Conservation (phyloP, 2,888 invertebrate species). For the Pristionchus fissidentatus region DNA sequence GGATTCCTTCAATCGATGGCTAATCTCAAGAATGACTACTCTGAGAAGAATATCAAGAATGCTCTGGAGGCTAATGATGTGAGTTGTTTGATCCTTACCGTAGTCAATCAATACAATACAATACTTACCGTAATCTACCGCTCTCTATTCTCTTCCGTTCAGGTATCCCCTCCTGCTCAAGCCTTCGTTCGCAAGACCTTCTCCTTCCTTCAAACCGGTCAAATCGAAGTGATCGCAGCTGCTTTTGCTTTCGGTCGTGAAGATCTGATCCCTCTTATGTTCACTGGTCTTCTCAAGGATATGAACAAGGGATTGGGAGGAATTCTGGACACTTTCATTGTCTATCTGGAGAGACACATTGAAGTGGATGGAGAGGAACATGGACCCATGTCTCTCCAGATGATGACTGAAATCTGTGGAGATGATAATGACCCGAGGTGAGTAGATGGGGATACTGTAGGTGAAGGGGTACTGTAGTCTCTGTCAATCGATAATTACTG, state of each 20-base stretch:
- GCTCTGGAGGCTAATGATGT: neutral
- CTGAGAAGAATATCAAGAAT: neutral
- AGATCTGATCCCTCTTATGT: conserved; percentile 53
- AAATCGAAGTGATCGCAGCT: conserved; percentile 44
- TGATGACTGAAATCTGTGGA: conserved; percentile 52
- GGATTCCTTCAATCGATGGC: neutral
- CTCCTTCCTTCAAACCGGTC: conserved; percentile 45
- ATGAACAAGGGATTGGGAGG: conserved; percentile 52
- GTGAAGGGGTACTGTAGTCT: neutral
- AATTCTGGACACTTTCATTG: conserved; percentile 50
- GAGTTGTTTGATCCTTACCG: too few relatives aligned
- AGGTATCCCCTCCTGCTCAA: conserved; percentile 48
- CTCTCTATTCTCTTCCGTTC: neutral
- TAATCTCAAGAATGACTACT: neutral
- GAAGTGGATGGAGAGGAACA: conserved; percentile 48
- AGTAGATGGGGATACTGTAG: neutral
- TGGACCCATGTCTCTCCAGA: conserved; percentile 50
- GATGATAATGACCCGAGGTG: conserved; percentile 50
- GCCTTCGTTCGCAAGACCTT: conserved; percentile 50
- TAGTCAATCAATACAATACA: too few relatives aligned
- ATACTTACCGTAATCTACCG: too few relatives aligned
- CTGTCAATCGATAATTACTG: neutral
- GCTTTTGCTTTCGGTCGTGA: conserved; percentile 51
- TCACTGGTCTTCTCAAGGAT: conserved; percentile 51
- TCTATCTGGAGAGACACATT: conserved; percentile 49